These are phyloP conservation scores for Lasius fuliginosus DNA, from an alignment of 2,888 invertebrate genomes.

Conservation along the genomic window DNA sequence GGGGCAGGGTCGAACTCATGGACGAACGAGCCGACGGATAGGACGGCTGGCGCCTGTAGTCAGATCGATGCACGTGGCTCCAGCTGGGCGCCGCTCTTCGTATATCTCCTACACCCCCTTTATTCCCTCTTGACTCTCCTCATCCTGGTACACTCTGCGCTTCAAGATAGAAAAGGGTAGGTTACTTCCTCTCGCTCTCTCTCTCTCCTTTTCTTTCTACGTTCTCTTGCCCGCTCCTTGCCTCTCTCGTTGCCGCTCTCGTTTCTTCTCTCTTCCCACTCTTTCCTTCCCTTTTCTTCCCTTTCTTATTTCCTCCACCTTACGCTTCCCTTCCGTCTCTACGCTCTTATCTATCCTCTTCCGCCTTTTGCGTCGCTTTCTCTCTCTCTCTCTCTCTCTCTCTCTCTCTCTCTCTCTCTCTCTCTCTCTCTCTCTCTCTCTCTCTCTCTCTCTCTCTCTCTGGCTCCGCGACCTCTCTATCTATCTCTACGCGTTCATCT, in stretches of 20 bases:
- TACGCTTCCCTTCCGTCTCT: conserved; percentile 52
- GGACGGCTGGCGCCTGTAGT: conserved; percentile 86
- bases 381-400: conserved; percentile 21
- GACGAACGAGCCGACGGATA: conserved; percentile 86
- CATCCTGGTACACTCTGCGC: conserved; percentile 69
- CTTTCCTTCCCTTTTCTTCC: conserved; percentile 16
- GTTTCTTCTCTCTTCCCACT: conserved; percentile 6
- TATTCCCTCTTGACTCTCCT: conserved; percentile 81
- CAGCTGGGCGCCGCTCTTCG: conserved; percentile 86
- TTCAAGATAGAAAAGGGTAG: conserved; percentile 71
- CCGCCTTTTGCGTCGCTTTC: not conserved
- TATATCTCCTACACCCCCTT: conserved; percentile 84
- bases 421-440: conserved; percentile 20
- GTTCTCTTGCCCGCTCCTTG: conserved; percentile 1
- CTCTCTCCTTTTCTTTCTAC: conserved; percentile 13
- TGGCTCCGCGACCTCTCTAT: conserved; percentile 18
- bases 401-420: conserved; percentile 34
- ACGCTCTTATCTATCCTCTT: conserved; percentile 29
- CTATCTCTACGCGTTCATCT: conserved; percentile 33
- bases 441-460: conserved; percentile 34
- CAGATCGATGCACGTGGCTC: conserved; percentile 86
- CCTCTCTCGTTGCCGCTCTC: not conserved
- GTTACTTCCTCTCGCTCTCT: conserved; percentile 61
- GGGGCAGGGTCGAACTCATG: conserved; percentile 85
- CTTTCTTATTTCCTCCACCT: conserved; percentile 1